Base-by-base conservation (phyloP, 1,140 invertebrate genomes). In the Drosophila biarmipes region DNA sequence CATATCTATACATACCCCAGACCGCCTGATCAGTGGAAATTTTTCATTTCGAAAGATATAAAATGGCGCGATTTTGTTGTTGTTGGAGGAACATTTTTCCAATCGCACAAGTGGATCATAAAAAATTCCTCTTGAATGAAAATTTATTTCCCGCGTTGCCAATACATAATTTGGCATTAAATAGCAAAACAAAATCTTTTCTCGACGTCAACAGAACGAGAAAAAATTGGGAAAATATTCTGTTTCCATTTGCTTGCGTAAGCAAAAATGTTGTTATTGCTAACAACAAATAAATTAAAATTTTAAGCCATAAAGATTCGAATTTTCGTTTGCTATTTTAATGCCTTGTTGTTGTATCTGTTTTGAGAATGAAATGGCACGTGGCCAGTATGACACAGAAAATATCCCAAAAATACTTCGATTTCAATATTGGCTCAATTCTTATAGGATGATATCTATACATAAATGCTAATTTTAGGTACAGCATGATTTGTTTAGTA, bases 201-300 rank as follows among this genome's bases (percentile, higher is more conserved):
- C 55, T 67, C 35, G 63, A 73, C 82, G 81, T 85, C 81, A 85
- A 51, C 62, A 43, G 73, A 46, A 59, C 6, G 55, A 29, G 12
- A 59, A 67, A 59, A 67, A 72, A 48, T 34, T 45, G 51, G n/a
- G 49, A 73, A 62, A 73, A 73, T 74, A 74, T 75, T 74, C 52
- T 27, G 71, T 69, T 81, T 56, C 78, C 56, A 46, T 81, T 61
- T 66, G 81, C 62, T 87, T 85, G 61, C 81, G 81, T 81, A 86
- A 85, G 81, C 81, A 85, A 71, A 77, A 71, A 58, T 74, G 51
- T 54, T 55, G 53, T 55, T 52, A 57, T 64, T 58, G 73, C 76
- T 81, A 64, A 63, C 67, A 85, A 78, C 82, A 85, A 87, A 81
- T 85, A 87, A 85, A 87, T 85, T 67, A 56, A 59, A 73, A 85